Base-by-base conservation (phyloP, 2,113 vertebrate species). In the Oriolus oriolus region DNA sequence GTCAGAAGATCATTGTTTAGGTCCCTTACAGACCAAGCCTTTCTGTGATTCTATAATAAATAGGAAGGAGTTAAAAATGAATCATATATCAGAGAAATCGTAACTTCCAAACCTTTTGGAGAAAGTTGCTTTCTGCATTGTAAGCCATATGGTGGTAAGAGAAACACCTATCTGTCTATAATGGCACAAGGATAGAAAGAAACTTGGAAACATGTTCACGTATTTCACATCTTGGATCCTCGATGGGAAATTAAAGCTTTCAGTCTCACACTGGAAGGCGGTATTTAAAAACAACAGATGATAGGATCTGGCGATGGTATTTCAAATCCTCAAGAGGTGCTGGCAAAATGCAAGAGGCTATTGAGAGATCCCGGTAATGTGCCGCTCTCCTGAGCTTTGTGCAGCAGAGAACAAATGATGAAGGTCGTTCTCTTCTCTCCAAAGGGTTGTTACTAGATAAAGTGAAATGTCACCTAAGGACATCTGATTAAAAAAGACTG, bases 271-370 rank as follows among this genome's bases (percentile, higher is more conserved):
- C 83, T 89, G 95, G 90, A 97, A 96, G 86, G 90, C 24, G 2
- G 73, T 91, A 93, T 96, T 96, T 95, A 95, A 96, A 96, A 97
- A 95, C 96, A 95, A 81, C 92, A 96, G 93, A 95, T 96, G 96
- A 96, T 87, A 49, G 83, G 81, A 92, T 89, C 94, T 90, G 87
- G 90, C 53, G 45, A 30, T 94, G 92, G 81, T 94, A 95, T 97
- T 97, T 95, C 8, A 4, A 96, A 97, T 93, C 93, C 95, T 94
- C 91, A 79, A 91, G 97, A 95, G 91, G 74, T 91, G 87, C 60
- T 0, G 28, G 89, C 35, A 79, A 95, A 96, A 95, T 81, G 65
- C 80, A 84, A 87, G 95, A 87, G 92, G 93, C 92, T 92, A 90
- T 96, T 96, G 76, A 70, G 90, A 90, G 80, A 93, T 71, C 61